Conservation (phyloP, 2,797 vertebrate genomes). For the Garrulus glandarius region DNA sequence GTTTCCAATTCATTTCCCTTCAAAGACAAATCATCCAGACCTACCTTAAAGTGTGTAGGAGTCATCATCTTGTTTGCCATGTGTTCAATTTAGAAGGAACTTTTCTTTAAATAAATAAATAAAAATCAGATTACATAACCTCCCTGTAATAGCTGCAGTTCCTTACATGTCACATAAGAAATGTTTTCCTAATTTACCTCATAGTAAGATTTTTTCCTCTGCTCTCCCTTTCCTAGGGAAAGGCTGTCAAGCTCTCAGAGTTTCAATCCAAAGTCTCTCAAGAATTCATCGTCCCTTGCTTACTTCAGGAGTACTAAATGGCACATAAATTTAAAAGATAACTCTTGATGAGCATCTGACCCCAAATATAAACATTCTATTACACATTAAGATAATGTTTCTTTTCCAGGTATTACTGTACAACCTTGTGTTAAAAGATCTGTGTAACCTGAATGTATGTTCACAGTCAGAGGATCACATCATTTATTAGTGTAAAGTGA, state of each 20-base stretch:
- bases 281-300: not conserved
- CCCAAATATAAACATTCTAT: not conserved
- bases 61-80: not conserved
- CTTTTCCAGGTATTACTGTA: not conserved
- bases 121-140: not conserved
- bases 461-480: not conserved
- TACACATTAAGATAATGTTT: not conserved
- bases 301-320: not conserved
- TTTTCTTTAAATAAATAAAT: not conserved
- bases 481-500: not conserved
- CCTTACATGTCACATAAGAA: not conserved
- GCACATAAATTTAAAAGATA: not conserved
- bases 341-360: not conserved
- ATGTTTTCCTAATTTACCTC: not conserved
- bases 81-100: not conserved
- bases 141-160: not conserved
- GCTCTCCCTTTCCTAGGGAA: not conserved
- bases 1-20: not conserved
- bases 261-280: not conserved
- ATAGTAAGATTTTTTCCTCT: not conserved
- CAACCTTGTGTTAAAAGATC: not conserved
- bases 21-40: not conserved
- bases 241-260: not conserved
- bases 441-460: not conserved
- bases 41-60: not conserved